Base-by-base conservation (phyloP, 37 sponge, comb jelly and placozoan species). In the Theonella swinhoei region DNA sequence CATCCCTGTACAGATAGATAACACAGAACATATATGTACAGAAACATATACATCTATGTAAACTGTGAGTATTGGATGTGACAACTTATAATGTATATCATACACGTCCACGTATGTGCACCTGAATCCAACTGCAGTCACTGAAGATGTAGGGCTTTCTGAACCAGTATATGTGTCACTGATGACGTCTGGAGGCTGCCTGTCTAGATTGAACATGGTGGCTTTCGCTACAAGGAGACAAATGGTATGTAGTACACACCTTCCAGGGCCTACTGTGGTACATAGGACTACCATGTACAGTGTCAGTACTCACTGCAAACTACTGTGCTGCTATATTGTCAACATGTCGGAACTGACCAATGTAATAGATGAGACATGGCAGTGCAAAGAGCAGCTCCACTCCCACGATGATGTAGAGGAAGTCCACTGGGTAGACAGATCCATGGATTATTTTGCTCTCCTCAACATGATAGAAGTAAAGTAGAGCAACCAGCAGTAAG, bases 91-190 rank as follows among this genome's bases (percentile, higher is more conserved):
- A 58, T 58, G 17, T 58, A 58, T 19, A n/a, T n/a, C n/a, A n/a
- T n/a, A n/a, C n/a, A n/a, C n/a, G n/a, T n/a, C n/a, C n/a, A n/a
- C n/a, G n/a, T 8, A 36, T 29, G 38, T 19, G 1, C 39, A 91
- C 88, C 92, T 91, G 75, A 92, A 92, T 73, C 92, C 92, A 0
- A 92, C 85, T 3, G 77, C 84, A 47, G 85, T 70, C 22, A 79
- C 71, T 14, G 89, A 75, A 22, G 43, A 30, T 0, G 88, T 88
- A 47, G 77, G 80, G 35, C 80, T 72, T 24, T 74, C 38, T 14
- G 85, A 36, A 4, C 79, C 80, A 37, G 40, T 67, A 38, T 33
- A 34, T 0, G 86, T 92, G 35, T 92, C 88, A 54, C 79, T 73
- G 31, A 92, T 77, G 14, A 84, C 92, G 72, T 88, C 89, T 0